These are phyloP conservation scores for Nothocercus nigrocapillus DNA, from an alignment of 2,113 vertebrate genomes.

Conservation along the genomic window DNA sequence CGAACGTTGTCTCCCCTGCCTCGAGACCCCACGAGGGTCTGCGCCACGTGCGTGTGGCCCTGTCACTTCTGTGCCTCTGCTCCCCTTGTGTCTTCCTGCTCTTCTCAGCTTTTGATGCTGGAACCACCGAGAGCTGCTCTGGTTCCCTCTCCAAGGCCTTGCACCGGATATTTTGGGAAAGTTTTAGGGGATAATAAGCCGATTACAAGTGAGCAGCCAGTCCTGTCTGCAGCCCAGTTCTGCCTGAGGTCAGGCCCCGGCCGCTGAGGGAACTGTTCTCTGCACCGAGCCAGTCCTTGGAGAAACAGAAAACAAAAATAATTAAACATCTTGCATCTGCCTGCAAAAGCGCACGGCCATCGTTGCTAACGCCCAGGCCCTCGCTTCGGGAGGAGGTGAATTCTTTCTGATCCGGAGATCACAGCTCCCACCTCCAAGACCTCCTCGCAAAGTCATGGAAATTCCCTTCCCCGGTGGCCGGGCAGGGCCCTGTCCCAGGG, in stretches of 20 bases:
- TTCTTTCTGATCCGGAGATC: not conserved
- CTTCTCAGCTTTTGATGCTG: not conserved
- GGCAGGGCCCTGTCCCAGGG: too few relatives aligned
- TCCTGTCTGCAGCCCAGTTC: not conserved
- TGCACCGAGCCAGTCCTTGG: not conserved
- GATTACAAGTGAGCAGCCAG: not conserved
- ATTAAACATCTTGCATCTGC: not conserved
- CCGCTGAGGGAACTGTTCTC: rapidly evolving
- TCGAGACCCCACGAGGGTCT: not conserved
- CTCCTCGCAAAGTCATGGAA: not conserved
- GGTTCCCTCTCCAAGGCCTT: not conserved
- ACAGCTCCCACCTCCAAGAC: not conserved
- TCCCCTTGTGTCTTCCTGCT: not conserved
- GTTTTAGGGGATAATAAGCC: not conserved
- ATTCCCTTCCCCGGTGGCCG: not conserved
- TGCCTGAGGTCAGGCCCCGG: not conserved
- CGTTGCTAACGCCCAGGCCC: not conserved
- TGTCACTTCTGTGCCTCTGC: not conserved
- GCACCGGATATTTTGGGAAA: not conserved
- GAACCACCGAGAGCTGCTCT: not conserved
- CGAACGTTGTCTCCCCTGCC: not conserved
- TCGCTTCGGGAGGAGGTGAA: not conserved
- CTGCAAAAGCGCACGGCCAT: not conserved
- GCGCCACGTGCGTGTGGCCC: too few relatives aligned
- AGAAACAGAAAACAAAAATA: not conserved